Evolutionary conservation across 2,888 invertebrate species (phyloP), one percentile per base, ranked within the genome.

Genomic region (Nemurella pictetii): DNA sequence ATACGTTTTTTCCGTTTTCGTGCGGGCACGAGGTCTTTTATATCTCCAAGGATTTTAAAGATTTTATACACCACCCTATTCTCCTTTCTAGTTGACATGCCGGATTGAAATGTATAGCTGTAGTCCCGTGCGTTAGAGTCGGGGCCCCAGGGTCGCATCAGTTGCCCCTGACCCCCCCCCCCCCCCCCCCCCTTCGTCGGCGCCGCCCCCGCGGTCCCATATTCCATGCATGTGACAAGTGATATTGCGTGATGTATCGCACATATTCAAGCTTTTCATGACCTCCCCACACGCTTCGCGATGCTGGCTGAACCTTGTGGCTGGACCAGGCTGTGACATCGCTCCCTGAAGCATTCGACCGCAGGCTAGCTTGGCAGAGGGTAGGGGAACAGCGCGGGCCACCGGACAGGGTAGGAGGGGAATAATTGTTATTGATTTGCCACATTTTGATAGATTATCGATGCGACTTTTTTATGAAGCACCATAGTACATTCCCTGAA

Each of bases 31-130:
- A 32, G 36, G 80, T 80, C 20, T 82, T 82, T 82, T 55, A 15
- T n/a, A 29, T 82, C 82, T 82, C 82, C 28, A 12, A 55, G 82
- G 82, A 82, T 55, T 82, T 82, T 12, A 30, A 26, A 28, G 78
- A 78, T 78, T 29, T 78, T 30, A 78, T 30, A 30, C 81, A 29
- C 82, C 80, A 25, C 80, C 80, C 80, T 81, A 81, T 81, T 81
- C 80, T 35, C 80, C 35, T 81, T 81, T 35, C 27, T 28, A 81
- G 80, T 82, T 84, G 86, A 86, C 86, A 86, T 77, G 72, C 80
- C 74, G 84, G 86, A 86, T 86, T 86, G 86, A 86, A 86, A 86
- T 84, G 86, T 86, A 86, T 86, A 84, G 86, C 85, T 85, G 86
- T 86, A 86, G 85, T 83, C 85, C 85, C 82, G n/a, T 30, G 32